Base-by-base conservation (phyloP, 2,888 invertebrate species). In the Ornithoptera priamus region DNA sequence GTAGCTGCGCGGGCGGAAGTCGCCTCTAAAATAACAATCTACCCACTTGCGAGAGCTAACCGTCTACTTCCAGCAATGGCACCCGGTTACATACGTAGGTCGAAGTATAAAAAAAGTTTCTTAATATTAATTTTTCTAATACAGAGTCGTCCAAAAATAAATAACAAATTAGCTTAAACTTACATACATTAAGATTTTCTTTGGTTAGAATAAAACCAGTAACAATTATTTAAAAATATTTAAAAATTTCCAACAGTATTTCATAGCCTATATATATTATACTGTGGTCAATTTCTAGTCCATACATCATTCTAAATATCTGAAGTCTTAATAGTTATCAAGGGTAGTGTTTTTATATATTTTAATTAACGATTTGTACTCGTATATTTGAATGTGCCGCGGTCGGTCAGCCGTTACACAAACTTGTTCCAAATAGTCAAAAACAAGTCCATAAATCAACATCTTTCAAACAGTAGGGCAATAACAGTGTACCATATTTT, bases 21-120 rank as follows among this genome's bases (percentile, higher is more conserved):
- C 76, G 74, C 68, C 77, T 76, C 76, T 79, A 77, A 80, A 80
- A 79, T 79, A 78, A 77, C 78, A 76, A 76, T 76, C 77, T 77
- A 69, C 75, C 74, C 74, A 75, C 74, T 75, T 75, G 74, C 74
- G 72, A 69, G 64, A 66, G 67, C 72, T 76, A 75, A 75, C 71
- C 74, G 74, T 75, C 72, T 71, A 76, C 77, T 77, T 77, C 75
- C 73, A 75, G 67, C 67, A 66, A 59, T 58, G 36, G 58, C 46
- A 39, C 64, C 60, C 50, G 56, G 46, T 46, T 66, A 50, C 24
- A 24, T 20, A 60, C 46, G 36, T 56, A 3, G 18, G 18, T 50
- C 50, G 36, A 62, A 66, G 65, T 62, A 58, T 56, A 69, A 59
- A 66, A 24, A 57, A 36, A 56, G 17, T 15, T 18, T 50, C 18